Evolutionary conservation across 2,888 invertebrate species (phyloP), one percentile per base, ranked within the genome.

Genomic region (Fragum fragum): DNA sequence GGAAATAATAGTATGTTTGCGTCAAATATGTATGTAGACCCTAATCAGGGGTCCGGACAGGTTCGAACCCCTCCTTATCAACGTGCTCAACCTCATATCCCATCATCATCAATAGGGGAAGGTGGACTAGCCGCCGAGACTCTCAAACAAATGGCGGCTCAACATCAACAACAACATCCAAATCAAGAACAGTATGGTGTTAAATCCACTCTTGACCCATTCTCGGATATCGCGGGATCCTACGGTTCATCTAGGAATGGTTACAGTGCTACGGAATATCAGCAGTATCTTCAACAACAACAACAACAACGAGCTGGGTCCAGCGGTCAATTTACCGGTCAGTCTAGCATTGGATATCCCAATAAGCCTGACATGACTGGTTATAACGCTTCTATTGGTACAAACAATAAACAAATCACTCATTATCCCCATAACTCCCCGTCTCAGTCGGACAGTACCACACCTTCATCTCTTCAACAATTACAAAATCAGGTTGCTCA

Each of bases 111-210:
- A 0, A 86, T 90, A 72, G 84, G 90, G 32, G 92, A 93, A 79
- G 91, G 93, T 16, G 98, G 98, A 80, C 97, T 98, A 29, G 99
- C 99, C 0, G 98, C 98, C 69, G 98, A 98, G 95, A 98, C 98
- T 0, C 95, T 99, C 73, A 98, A 98, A 94, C 98, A 98, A 92
- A 98, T 98, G 98, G 98, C 98, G 53, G 98, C 98, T 94, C 98
- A 98, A 94, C 98, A 98, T 95, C 98, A 98, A 95, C 98, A 98
- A 95, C 86, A 90, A n/a, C 86, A 87, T 59, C 79, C 82, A 1
- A 76, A 75, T 16, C 72, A 73, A 28, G 86, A 86, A 29, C 84
- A 87, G 47, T 90, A 85, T 55, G 86, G 87, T 26, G 87, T 90
- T 63, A 90, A 90, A 80, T 81, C 92, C 92, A 92, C 90, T 32